Base-by-base conservation (phyloP, 2,113 vertebrate species). In the Brachyistius frenatus region DNA sequence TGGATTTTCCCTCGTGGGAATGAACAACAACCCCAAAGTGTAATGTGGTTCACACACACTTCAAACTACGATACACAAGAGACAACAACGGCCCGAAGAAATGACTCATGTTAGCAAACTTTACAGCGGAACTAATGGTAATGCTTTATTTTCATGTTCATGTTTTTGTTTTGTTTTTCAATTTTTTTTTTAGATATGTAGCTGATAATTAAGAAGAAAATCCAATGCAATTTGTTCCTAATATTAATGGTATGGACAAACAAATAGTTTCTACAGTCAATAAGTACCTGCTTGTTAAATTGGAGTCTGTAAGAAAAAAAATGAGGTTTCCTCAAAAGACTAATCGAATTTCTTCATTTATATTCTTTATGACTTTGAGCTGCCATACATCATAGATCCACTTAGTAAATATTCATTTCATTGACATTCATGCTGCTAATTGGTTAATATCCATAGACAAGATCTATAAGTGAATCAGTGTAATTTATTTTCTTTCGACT, bases 1-100 rank as follows among this genome's bases (percentile, higher is more conserved):
- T 50, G 41, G 72, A 79, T 62, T 85, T 79, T 67, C 72, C 61
- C 67, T 23, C 0, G 9, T 55, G 65, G 58, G 37, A 61, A 61
- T 36, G 14, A 55, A 78, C 36, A 69, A 54, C 58, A 60, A 62
- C 2, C 36, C 23, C 5, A 33, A 69, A 66, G 46, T 58, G 36
- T 23, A 15, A 35, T 53, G 36, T 37, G 54, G 31, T 55, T 23
- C 23, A 54, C 13, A 55, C 14, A 57, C 63, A 41, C 36, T 56
- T 14, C 16, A 53, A 32, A 15, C 5, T 13, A 4, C 32, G 14
- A 6, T 2, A 36, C 2, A 55, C 6, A 81, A 3, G 5, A 80
- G 9, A 64, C 8, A 30, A 76, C 2, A 66, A 16, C 13, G 7
- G 36, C 46, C 8, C 36, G 23, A 35, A 57, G 63, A 50, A 13